Evolutionary conservation across 2,113 vertebrate genomes (phyloP).

Genomic region (Zootoca vivipara): DNA sequence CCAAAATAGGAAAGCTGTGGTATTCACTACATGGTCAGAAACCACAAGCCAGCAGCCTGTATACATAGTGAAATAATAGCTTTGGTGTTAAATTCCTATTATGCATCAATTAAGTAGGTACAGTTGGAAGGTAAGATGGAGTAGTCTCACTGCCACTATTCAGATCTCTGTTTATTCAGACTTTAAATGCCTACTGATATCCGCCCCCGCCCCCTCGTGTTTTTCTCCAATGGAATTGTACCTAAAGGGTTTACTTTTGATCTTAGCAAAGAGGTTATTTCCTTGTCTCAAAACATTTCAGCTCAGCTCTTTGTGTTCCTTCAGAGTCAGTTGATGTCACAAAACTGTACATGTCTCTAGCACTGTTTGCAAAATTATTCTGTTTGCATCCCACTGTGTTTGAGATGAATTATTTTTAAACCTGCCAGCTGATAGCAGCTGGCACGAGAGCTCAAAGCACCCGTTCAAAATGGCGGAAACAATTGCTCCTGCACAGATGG

Average conservation of each 20-base stretch:
- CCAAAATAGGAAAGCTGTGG: not conserved
- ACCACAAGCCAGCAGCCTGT: not conserved
- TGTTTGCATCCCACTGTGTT: slow-evolving; percentile 27
- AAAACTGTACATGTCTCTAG: slow-evolving; percentile 32
- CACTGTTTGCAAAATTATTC: slow-evolving; percentile 45
- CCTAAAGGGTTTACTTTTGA: not conserved
- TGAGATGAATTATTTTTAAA: slow-evolving; percentile 52
- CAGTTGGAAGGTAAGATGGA: not conserved
- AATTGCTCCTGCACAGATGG: not conserved
- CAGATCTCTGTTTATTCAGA: not conserved
- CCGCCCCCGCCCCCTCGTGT: not conserved
- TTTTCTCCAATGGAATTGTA: not conserved
- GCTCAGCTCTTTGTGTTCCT: slow-evolving; percentile 38
- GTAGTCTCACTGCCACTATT: not conserved
- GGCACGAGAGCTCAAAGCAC: not conserved
- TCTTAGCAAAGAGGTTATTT: slow-evolving; percentile 26
- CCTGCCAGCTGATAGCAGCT: slow-evolving; percentile 27
- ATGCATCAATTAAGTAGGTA: not conserved
- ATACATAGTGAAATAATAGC: not conserved
- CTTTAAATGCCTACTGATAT: not conserved
- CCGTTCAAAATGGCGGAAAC: slow-evolving; percentile 17
- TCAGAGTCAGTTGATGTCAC: slow-evolving; percentile 33
- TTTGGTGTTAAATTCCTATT: not conserved
- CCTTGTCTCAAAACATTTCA: slow-evolving; percentile 47
- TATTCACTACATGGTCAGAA: not conserved